Evolutionary conservation across 2,888 invertebrate species (phyloP), one percentile per base, ranked within the genome.

Genomic region (Asteroscopus sphinx): DNA sequence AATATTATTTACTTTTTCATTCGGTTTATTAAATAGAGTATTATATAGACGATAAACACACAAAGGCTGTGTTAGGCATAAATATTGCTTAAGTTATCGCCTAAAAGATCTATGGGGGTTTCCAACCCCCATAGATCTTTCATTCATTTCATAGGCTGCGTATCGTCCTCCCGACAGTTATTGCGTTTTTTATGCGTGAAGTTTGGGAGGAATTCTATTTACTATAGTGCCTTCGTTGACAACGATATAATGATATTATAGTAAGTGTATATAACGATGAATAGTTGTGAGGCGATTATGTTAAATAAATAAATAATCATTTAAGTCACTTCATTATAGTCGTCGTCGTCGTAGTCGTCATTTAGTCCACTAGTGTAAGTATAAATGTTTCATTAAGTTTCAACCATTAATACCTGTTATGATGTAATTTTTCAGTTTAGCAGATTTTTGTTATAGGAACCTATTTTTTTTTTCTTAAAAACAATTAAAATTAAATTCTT

Each of bases 121-220:
- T n/a, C n/a, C n/a, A n/a, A n/a, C n/a, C n/a, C n/a, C n/a, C n/a
- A n/a, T n/a, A n/a, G n/a, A n/a, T n/a, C n/a, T n/a, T n/a, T n/a
- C n/a, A n/a, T n/a, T n/a, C n/a, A n/a, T n/a, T n/a, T 74, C 76
- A 76, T 79, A 68, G 74, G 80, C 70, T 75, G 74, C 77, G 81
- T 87, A 89, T 90, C 83, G 86, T 80, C 76, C 73, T 79, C 80
- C 54, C 83, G 90, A 88, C 90, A 89, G 83, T 88, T 91, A 91
- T 91, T 88, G 83, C 85, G 75, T 79, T 85, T 86, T 89, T 88
- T 89, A 89, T 86, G 84, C 80, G 80, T 81, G 80, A 89, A 87
- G 82, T 86, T 86, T 67, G 79, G 70, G 77, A 60, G 77, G 85
- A 86, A 88, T 86, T 89, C 84, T 86, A 86, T 89, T 89, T 87